Conservation (phyloP, 2,888 invertebrate species). For the Drosophila subquinaria region DNA sequence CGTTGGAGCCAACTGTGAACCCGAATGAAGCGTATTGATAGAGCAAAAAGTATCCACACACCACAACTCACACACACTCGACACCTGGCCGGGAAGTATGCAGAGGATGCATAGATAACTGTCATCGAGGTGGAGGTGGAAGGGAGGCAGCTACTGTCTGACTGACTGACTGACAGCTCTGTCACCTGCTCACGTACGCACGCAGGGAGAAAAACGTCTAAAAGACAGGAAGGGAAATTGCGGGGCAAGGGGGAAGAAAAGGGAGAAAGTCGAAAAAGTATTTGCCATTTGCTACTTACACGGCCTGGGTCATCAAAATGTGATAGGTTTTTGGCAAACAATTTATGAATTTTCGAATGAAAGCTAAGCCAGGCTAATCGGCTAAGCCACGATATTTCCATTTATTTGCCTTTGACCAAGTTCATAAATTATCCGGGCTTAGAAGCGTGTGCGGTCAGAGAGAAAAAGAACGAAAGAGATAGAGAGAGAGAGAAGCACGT, state of each 20-base stretch:
- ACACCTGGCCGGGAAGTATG: slow-evolving; percentile 25
- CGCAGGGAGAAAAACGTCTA: slow-evolving; percentile 1
- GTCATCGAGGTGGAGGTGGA: slow-evolving; percentile 38
- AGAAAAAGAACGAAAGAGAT: neutral
- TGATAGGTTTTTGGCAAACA: slow-evolving; percentile 52
- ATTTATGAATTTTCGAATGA: slow-evolving; percentile 70
- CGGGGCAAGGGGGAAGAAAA: neutral
- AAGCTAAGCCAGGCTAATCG: slow-evolving; percentile 32
- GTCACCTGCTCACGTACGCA: slow-evolving; percentile 76
- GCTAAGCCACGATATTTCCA: slow-evolving; percentile 50
- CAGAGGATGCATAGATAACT: slow-evolving; percentile 55
- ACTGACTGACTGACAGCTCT: slow-evolving; percentile 61
- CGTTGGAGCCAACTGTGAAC: slow-evolving; percentile 58
- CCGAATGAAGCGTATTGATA: slow-evolving; percentile 66
- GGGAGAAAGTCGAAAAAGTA: slow-evolving; percentile 14
- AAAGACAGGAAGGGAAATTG: neutral
- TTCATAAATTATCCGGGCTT: slow-evolving; percentile 64
- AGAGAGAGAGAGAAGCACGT: slow-evolving; percentile 49
- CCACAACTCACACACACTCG: slow-evolving; percentile 4
- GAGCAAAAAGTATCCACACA: slow-evolving; percentile 53
- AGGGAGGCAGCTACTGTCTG: slow-evolving; percentile 10
- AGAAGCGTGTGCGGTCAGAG: slow-evolving; percentile 22
- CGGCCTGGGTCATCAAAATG: slow-evolving; percentile 42
- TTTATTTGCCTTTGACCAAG: slow-evolving; percentile 56
- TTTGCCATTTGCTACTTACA: slow-evolving; percentile 38